These are phyloP conservation scores for Chrysaora quinquecirrha DNA, from an alignment of 30 jellyfish, hydroid and myxozoan species.

Conservation along the genomic window DNA sequence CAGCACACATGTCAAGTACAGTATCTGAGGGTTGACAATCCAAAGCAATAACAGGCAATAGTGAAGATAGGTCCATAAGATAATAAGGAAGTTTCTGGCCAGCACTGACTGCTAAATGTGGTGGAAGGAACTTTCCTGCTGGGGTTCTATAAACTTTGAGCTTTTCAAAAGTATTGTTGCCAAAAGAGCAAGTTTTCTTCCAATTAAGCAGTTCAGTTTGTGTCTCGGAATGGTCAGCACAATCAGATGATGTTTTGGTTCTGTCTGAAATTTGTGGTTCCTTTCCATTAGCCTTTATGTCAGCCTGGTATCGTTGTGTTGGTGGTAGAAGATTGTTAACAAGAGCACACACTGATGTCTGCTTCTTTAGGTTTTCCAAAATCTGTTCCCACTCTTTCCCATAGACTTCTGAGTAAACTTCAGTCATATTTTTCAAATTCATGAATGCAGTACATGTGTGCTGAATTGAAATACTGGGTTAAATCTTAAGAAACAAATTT, in stretches of 20 bases:
- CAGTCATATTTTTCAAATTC: background rate
- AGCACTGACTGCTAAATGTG: background rate
- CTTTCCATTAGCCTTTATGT: background rate
- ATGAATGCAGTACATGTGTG: background rate
- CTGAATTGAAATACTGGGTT: background rate
- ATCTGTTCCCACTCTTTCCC: background rate
- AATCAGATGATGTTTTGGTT: no score
- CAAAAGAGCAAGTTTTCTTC: no score
- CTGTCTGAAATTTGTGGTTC: background rate
- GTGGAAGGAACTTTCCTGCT: background rate
- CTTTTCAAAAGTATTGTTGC: no score
- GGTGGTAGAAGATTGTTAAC: background rate
- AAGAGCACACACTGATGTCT: background rate
- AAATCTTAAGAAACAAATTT: no score
- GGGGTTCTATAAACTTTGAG: no score
- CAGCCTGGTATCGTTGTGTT: background rate
- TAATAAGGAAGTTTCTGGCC: constrained; percentile 40
- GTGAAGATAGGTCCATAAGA: constrained; percentile 67
- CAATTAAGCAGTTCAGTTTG: no score
- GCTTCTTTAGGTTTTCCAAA: background rate
- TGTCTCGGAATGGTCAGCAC: no score
- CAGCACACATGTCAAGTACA: constrained; percentile 82
- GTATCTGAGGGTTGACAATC: constrained; percentile 40
- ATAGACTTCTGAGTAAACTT: background rate
- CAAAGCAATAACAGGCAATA: constrained; percentile 72